Conservation (phyloP, 2,797 vertebrate species). For the Serranus cabrilla region DNA sequence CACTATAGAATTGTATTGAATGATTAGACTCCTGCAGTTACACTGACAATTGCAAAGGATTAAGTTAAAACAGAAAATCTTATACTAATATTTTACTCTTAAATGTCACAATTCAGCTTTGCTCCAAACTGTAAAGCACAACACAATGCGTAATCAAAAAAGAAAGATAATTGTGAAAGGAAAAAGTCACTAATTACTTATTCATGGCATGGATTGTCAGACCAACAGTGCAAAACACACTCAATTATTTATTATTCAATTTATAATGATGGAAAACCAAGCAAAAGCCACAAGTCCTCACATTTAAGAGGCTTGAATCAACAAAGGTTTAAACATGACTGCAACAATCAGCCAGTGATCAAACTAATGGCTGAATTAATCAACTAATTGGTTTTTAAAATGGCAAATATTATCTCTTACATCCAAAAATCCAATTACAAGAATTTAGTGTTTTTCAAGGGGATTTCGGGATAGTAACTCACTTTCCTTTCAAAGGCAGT, state of each 20-base stretch:
- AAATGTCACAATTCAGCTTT: not conserved
- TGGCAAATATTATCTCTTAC: not conserved
- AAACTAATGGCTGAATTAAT: not conserved
- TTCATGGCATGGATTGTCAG: too few species aligned
- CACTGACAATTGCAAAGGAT: not conserved
- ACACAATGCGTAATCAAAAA: not conserved
- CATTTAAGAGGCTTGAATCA: not conserved
- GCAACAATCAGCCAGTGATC: not conserved
- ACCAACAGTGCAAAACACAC: too few species aligned
- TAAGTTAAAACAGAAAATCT: not conserved
- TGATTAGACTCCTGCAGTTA: constrained; percentile 1
- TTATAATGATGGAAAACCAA: not conserved
- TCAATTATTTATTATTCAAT: not conserved
- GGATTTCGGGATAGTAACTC: not conserved
- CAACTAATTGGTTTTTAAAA: constrained; percentile 1
- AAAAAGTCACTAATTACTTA: too few species aligned
- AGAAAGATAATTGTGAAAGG: not conserved
- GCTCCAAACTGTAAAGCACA: not conserved
- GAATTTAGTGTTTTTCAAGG: not conserved
- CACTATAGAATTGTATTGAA: constrained; percentile 4
- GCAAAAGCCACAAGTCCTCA: too few species aligned
- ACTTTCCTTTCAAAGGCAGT: not conserved
- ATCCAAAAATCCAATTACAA: not conserved
- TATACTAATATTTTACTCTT: not conserved
- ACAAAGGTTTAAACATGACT: not conserved